Percentiles rank a stretch among this genome's conserved stretches.
Evolutionary conservation across 2,797 vertebrate genomes (phyloP).

Genomic region (Acipenser transmontanus): DNA sequence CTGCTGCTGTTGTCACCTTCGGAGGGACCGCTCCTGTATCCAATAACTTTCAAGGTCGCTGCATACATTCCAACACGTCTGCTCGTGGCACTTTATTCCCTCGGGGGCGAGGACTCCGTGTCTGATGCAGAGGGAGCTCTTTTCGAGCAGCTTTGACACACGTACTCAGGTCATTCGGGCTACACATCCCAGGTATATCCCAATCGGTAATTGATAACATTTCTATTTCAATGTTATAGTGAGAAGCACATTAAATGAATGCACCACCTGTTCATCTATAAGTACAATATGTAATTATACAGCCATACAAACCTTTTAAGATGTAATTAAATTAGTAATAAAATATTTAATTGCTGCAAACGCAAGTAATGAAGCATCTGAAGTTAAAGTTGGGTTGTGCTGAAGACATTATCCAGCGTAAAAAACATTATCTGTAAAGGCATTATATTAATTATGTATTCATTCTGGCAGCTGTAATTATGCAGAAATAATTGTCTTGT

Average conservation of each 20-base stretch:
- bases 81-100: too few relatives aligned
- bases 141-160: too few relatives aligned
- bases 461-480: conserved; percentile 39
- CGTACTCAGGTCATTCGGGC: too few relatives aligned
- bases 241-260: not conserved
- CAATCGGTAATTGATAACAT: not conserved
- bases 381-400: conserved; percentile 31
- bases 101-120: too few relatives aligned
- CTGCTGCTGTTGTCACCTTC: too few relatives aligned
- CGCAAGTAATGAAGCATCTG: conserved; percentile 34
- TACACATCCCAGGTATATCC: too few relatives aligned
- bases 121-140: too few relatives aligned
- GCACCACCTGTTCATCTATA: not conserved
- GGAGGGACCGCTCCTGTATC: too few relatives aligned
- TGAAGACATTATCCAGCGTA: conserved; percentile 25
- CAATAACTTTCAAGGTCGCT: too few relatives aligned
- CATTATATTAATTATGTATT: conserved; percentile 25
- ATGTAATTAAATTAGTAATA: conserved; percentile 50
- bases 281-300: conserved; percentile 25
- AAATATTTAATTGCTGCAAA: conserved; percentile 42
- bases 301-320: conserved; percentile 32
- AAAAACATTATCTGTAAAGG: conserved; percentile 36
- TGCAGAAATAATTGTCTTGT: conserved; percentile 32
- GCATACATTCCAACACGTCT: too few relatives aligned
- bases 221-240: not conserved